Evolutionary conservation across 2,888 invertebrate genomes (phyloP).

Genomic region (Agonopterix arenella): DNA sequence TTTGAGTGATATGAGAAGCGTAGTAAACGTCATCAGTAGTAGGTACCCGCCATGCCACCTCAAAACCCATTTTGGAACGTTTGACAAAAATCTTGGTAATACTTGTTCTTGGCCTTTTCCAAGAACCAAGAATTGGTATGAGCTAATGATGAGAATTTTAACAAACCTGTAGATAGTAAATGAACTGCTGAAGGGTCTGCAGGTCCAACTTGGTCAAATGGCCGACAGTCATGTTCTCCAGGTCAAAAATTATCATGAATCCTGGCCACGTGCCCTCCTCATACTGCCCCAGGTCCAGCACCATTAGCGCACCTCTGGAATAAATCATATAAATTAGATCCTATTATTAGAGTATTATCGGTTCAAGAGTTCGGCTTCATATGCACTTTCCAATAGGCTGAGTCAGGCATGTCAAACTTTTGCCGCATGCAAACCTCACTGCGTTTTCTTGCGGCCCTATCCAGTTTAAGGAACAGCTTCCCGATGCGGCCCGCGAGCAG

Average conservation of each 20-base stretch:
- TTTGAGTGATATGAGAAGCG: too few species aligned
- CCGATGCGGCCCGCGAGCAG: too few species aligned
- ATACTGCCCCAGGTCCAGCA: constrained; percentile 66
- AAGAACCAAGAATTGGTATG: not conserved
- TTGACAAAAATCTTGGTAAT: not conserved
- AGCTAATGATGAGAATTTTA: not conserved
- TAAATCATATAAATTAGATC: constrained; percentile 8
- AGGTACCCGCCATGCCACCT: not conserved
- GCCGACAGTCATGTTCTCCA: constrained; percentile 73
- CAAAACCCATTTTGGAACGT: too few species aligned
- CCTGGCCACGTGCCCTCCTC: constrained; percentile 42
- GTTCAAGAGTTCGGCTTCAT: too few species aligned
- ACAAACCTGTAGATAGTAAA: constrained; percentile 77
- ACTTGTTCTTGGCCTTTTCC: not conserved
- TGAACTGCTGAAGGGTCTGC: constrained; percentile 78
- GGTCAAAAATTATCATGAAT: constrained; percentile 77
- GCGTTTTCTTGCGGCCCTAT: too few species aligned
- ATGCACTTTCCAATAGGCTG: too few species aligned
- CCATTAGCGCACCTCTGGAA: constrained; percentile 57
- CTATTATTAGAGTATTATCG: too few species aligned
- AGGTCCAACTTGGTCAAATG: constrained; percentile 79
- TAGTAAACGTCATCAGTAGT: too few species aligned
- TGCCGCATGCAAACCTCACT: too few species aligned
- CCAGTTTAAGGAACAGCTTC: too few species aligned
- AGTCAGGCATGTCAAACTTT: too few species aligned